Conservation (phyloP, 1,140 invertebrate species). For the Microplitis mediator region DNA sequence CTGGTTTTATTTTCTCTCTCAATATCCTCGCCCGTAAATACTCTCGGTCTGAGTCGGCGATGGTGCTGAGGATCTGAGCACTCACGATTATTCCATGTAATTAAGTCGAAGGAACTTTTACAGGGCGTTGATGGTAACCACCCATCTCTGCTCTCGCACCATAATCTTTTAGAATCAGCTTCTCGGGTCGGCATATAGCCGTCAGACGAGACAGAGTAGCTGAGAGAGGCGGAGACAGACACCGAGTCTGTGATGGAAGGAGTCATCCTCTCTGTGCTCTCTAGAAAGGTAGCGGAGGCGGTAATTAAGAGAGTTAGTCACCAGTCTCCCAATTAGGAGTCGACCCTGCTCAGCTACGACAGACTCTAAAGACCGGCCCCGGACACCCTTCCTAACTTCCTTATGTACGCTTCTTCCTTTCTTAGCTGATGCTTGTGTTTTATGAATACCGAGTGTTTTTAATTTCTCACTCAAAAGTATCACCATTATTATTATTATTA, state of each 20-base stretch:
- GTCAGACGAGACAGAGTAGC: not conserved
- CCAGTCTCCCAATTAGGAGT: conserved; percentile 61
- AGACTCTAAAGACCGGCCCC: conserved; percentile 31
- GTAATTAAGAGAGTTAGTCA: conserved; percentile 64
- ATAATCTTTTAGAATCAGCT: not conserved
- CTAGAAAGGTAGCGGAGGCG: conserved; percentile 52
- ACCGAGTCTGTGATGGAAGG: not conserved
- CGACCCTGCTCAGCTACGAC: conserved; percentile 32
- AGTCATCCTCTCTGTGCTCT: conserved; percentile 8
- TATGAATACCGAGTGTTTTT: too few species aligned
- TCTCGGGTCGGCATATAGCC: not conserved
- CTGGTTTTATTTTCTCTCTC: too few species aligned
- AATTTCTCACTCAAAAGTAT: too few species aligned
- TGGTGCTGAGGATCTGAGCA: conserved; percentile 6
- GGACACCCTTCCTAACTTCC: conserved; percentile 34
- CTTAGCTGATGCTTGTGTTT: not conserved
- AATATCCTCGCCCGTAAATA: too few species aligned
- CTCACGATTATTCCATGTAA: conserved; percentile 61
- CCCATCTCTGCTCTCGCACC: not conserved
- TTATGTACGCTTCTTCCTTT: not conserved
- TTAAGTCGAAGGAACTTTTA: conserved; percentile 60
- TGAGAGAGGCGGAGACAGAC: conserved; percentile 10
- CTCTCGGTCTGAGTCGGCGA: too few species aligned
- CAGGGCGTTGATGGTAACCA: conserved; percentile 42
- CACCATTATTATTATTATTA: too few species aligned